phyloP scores from a whole-genome alignment of 1,140 invertebrate species.

The Eufriesea mexicana region DNA sequence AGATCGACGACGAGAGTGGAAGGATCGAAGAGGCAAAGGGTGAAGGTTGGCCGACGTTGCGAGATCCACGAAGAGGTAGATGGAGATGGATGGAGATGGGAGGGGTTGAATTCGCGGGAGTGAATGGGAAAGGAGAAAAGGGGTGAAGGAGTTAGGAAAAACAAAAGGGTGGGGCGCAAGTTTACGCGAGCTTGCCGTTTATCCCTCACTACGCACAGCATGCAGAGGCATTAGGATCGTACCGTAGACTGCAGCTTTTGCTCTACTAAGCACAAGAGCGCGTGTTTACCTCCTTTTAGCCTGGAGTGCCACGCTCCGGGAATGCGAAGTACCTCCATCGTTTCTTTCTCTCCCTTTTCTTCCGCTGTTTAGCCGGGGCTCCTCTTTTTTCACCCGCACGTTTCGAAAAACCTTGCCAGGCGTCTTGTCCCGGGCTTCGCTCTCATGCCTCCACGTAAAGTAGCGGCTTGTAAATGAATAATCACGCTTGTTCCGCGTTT shows the following conservation, averaged over 20 bases:
- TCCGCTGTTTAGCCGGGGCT: neutral
- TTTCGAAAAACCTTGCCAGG: slow-evolving; percentile 10
- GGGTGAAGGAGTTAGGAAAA: neutral
- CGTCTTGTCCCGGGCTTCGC: neutral
- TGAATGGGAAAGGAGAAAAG: neutral
- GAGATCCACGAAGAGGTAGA: too few relatives aligned
- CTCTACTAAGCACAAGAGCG: slow-evolving; percentile 56
- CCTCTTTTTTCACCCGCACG: slow-evolving; percentile 2
- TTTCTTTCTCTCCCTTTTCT: slow-evolving; percentile 60
- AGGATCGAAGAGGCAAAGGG: too few relatives aligned
- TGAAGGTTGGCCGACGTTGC: neutral
- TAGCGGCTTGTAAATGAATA: neutral
- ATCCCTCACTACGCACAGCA: slow-evolving; percentile 46
- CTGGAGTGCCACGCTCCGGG: slow-evolving; percentile 56
- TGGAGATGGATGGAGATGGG: neutral
- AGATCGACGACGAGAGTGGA: neutral
- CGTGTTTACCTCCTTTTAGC: slow-evolving; percentile 71
- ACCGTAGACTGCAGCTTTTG: slow-evolving; percentile 45
- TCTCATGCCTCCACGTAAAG: neutral
- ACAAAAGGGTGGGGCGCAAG: slow-evolving; percentile 15
- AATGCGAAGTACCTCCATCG: slow-evolving; percentile 62
- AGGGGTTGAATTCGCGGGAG: neutral
- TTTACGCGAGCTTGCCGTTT: slow-evolving; percentile 43
- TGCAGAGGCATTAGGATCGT: slow-evolving; percentile 31
- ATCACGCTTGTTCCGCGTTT: neutral